phyloP scores from a whole-genome alignment of 2,888 invertebrate species.

The Ormyrus pomaceus region DNA sequence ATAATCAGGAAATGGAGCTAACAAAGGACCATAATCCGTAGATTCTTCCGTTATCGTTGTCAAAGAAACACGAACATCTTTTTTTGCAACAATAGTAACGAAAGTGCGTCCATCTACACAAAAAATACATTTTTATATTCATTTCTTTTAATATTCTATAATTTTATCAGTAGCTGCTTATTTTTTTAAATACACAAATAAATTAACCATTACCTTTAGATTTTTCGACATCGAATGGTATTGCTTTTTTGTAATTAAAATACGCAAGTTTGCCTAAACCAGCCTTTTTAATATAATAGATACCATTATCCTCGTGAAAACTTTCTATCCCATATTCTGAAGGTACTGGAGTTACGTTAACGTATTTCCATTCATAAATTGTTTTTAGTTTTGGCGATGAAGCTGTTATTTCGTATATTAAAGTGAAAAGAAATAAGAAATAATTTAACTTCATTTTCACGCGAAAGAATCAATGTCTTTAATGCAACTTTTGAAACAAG shows the following conservation, averaged over 20 bases:
- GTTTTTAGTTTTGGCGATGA: not conserved
- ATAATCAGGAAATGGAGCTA: constrained; percentile 72
- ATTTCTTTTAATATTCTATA: not conserved
- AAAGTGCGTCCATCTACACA: constrained; percentile 66
- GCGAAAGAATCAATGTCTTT: too few relatives aligned
- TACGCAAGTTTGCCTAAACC: not conserved
- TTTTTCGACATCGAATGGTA: constrained; percentile 7
- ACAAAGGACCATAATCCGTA: constrained; percentile 68
- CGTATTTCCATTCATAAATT: not conserved
- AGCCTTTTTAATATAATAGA: not conserved
- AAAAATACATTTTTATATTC: not conserved
- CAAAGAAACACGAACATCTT: constrained; percentile 64
- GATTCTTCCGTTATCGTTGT: constrained; percentile 65
- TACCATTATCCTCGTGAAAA: not conserved
- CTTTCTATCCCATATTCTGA: not conserved
- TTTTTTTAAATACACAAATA: not conserved
- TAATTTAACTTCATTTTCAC: not conserved
- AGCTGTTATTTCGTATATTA: not conserved
- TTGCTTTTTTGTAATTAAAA: constrained; percentile 16
- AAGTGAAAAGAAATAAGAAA: constrained; percentile 2
- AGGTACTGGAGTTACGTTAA: not conserved
- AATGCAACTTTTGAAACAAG: too few relatives aligned
- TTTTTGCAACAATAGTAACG: constrained; percentile 70
- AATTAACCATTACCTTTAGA: constrained; percentile 6
- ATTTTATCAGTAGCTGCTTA: not conserved